These are phyloP conservation scores for Uropetala carovei DNA, from an alignment of 2,888 invertebrate species.

Conservation along the genomic window DNA sequence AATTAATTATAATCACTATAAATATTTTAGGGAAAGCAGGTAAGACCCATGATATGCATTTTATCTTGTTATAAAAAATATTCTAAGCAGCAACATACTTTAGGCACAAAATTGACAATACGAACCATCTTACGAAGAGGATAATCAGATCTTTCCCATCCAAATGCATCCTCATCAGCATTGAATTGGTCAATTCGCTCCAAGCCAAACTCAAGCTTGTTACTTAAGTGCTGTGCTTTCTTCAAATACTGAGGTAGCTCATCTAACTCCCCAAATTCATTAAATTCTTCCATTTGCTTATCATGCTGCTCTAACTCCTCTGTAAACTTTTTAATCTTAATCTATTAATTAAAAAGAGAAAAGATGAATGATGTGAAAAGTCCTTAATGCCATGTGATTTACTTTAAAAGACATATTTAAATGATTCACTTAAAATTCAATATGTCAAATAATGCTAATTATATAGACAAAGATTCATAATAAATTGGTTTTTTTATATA, in stretches of 20 bases:
- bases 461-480: neutral
- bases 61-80: too few relatives aligned
- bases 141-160: constrained; percentile 92
- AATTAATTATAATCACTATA: too few relatives aligned
- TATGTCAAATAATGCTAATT: neutral
- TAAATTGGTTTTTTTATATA: neutral
- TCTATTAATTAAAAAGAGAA: constrained; percentile 71
- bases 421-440: neutral
- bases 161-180: constrained; percentile 92
- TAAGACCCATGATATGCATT: too few relatives aligned
- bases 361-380: constrained; percentile 10
- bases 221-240: constrained; percentile 87
- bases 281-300: constrained; percentile 89
- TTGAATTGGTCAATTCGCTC: constrained; percentile 92
- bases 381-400: neutral
- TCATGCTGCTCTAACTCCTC: constrained; percentile 89
- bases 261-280: constrained; percentile 90
- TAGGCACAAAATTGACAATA: constrained; percentile 70
- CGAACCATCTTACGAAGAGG: constrained; percentile 84
- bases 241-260: constrained; percentile 89
- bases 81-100: too few relatives aligned
- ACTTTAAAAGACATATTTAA: neutral
- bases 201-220: constrained; percentile 84
- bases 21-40: too few relatives aligned
- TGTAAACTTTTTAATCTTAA: constrained; percentile 87